Percentiles rank a stretch among this genome's conserved stretches.
These are phyloP conservation scores for Drosophila nigrodunni DNA, from an alignment of 1,140 invertebrate genomes.

Conservation along the genomic window DNA sequence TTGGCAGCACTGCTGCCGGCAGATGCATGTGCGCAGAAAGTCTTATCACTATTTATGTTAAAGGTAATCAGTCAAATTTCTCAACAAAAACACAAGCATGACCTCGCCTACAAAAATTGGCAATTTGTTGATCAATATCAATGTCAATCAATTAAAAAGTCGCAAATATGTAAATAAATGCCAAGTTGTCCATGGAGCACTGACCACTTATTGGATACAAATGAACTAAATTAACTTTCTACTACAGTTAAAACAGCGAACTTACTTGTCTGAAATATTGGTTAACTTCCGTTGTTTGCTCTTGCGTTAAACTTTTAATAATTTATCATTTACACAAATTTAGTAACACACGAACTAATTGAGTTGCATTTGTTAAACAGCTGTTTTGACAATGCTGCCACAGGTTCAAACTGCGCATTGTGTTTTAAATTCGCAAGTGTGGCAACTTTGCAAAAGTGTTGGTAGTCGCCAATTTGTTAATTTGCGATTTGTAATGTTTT, in stretches of 20 bases:
- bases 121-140: not conserved
- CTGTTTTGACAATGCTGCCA: constrained; percentile 6
- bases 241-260: not conserved
- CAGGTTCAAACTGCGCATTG: not conserved
- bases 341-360: constrained; percentile 6
- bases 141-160: constrained; percentile 12
- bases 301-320: not conserved
- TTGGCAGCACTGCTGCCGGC: not conserved
- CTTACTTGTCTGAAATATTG: not conserved
- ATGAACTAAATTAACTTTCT: not conserved
- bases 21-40: not conserved
- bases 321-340: not conserved
- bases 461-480: not conserved
- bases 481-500: not conserved
- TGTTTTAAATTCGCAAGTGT: not conserved
- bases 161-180: not conserved
- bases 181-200: not conserved
- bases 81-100: not conserved
- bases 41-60: constrained; percentile 2
- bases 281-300: not conserved
- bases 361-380: constrained; percentile 3
- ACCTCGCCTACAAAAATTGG: not conserved
- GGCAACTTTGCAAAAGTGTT: not conserved
- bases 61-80: not conserved
- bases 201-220: not conserved